A percentile compares a stretch with the other conserved stretches of the same genome.
phyloP scores from a whole-genome alignment of 2,113 vertebrate genomes.

The Atlantisia rogersi region DNA sequence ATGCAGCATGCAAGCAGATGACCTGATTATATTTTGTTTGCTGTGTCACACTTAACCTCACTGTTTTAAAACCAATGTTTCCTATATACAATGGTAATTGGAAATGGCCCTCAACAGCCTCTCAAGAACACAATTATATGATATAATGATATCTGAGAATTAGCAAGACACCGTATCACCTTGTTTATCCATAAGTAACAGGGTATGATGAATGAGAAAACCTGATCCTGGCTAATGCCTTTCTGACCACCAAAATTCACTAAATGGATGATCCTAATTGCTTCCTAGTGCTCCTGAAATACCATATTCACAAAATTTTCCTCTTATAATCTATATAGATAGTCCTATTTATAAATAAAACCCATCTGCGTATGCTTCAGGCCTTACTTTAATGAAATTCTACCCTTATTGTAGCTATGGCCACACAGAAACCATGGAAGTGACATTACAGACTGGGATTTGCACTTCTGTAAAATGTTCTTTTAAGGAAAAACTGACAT shows the following conservation, averaged over 20 bases:
- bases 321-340: conserved; percentile 9
- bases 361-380: conserved; percentile 6
- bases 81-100: background rate
- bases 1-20: background rate
- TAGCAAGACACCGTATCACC: background rate
- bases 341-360: conserved; percentile 42
- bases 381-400: conserved; percentile 31
- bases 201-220: conserved; percentile 38
- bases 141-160: conserved; percentile 16
- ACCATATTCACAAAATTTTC: conserved; percentile 13
- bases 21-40: background rate
- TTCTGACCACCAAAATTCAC: conserved; percentile 39
- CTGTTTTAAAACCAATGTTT: background rate
- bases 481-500: background rate
- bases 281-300: conserved; percentile 31
- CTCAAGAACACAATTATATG: conserved; percentile 8
- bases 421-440: background rate
- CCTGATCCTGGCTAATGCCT: conserved; percentile 17
- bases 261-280: conserved; percentile 50
- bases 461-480: background rate
- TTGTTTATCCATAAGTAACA: conserved; percentile 26
- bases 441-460: background rate
- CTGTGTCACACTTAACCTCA: background rate
- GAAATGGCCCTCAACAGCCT: background rate
- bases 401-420: background rate